Evolutionary conservation across 1,140 invertebrate genomes (phyloP).

Genomic region (Pseudomyrmex concolor): DNA sequence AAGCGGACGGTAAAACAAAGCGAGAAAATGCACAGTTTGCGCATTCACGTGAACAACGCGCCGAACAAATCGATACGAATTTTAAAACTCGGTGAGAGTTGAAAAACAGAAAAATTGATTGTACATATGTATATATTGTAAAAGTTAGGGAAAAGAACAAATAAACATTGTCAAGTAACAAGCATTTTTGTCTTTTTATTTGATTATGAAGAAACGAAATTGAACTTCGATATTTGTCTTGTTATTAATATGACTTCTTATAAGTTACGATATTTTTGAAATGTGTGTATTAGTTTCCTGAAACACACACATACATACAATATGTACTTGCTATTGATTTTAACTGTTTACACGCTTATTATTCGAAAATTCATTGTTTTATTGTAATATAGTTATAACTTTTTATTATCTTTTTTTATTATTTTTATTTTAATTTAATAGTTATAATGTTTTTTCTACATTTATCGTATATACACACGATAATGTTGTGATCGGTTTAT

Average conservation of each 20-base stretch:
- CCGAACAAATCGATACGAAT: slow-evolving; percentile 7
- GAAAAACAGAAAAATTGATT: background rate
- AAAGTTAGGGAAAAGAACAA: background rate
- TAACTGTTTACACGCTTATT: too few relatives aligned
- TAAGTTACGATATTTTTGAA: slow-evolving; percentile 32
- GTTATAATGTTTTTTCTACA: too few relatives aligned
- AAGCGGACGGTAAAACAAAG: slow-evolving; percentile 5
- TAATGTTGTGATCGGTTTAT: too few relatives aligned
- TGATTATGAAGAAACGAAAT: slow-evolving; percentile 12
- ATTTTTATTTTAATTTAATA: too few relatives aligned
- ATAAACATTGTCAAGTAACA: background rate
- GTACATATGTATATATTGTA: too few relatives aligned
- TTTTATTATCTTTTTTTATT: too few relatives aligned
- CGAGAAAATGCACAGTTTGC: background rate
- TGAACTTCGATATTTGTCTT: slow-evolving; percentile 40
- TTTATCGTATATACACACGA: too few relatives aligned
- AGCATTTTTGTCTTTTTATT: background rate
- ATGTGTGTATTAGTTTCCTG: background rate
- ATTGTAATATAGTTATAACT: too few relatives aligned
- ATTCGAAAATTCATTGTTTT: too few relatives aligned
- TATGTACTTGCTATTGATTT: too few relatives aligned
- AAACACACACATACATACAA: too few relatives aligned
- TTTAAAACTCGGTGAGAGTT: background rate
- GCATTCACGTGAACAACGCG: background rate
- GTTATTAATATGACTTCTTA: background rate